Base-by-base conservation (phyloP, 2,888 invertebrate species). In the Eupelmus urozonus region DNA sequence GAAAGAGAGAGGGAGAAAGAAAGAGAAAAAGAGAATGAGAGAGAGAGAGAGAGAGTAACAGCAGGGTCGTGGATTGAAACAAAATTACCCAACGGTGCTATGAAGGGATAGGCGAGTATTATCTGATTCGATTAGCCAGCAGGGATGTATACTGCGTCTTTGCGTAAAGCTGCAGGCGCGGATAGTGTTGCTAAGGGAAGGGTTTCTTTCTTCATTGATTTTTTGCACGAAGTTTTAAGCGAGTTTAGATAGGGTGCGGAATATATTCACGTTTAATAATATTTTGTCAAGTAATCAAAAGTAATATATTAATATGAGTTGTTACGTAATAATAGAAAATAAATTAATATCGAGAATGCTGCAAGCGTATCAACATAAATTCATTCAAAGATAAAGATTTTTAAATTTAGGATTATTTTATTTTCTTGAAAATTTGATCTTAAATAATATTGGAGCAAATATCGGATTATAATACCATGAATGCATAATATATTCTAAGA, bases 51-150 rank as follows among this genome's bases (percentile, higher is more conserved):
- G 49, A 4, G n/a, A 23, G 27, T 2, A 67, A 23, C 42, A 18
- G 55, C 16, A 25, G 42, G 59, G 59, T 70, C 45, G 45, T 20
- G 42, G 59, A 70, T 70, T 59, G 45, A 62, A 57, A 57, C 42
- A 59, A 74, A 74, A 74, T 74, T 74, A 66, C 25, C 16, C 7
- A 29, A 27, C 45, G 20, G 13, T 20, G 13, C 13, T 20, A 20
- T 13, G 45, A 13, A 18, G 13, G 9, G 2, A 53, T 18, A 29
- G 5, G 16, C 13, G 11, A 40, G 20, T 23, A 66, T 74, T 74
- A 74, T 74, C 65, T 74, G 57, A 59, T 74, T 74, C 59, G 57
- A 74, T 74, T 66, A 66, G 34, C 20, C 13, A 7, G 9, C 9
- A 34, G 27, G n/a, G 18, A n/a, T 72, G 25, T 72, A 63, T 72